These are phyloP conservation scores for Abrostola tripartita DNA, from an alignment of 2,888 invertebrate species.

Conservation along the genomic window DNA sequence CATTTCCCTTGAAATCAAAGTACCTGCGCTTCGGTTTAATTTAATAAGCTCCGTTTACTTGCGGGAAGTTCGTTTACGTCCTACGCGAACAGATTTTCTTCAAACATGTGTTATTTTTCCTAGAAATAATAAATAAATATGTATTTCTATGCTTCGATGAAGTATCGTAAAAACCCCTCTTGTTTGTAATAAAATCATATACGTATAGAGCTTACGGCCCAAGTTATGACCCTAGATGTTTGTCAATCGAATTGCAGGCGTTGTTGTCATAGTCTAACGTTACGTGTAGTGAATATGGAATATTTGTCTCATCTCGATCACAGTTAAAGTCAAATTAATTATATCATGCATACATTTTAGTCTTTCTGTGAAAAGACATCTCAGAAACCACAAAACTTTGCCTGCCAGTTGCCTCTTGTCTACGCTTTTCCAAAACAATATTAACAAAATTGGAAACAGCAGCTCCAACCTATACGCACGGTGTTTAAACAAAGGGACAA, in stretches of 20 bases:
- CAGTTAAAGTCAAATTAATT: no score
- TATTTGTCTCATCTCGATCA: no score
- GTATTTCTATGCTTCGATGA: conserved; percentile 1
- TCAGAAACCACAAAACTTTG: no score
- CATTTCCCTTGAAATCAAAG: conserved; percentile 22
- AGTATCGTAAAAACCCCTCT: not conserved
- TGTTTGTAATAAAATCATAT: not conserved
- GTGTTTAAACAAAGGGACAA: not conserved
- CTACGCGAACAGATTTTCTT: conserved; percentile 5
- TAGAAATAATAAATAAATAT: not conserved
- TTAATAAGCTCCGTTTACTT: conserved; percentile 24
- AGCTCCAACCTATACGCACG: not conserved
- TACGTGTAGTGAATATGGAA: no score
- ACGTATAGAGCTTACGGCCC: no score
- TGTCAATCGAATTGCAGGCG: no score
- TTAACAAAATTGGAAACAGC: not conserved
- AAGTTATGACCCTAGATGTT: no score
- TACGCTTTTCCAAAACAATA: no score
- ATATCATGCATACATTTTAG: no score
- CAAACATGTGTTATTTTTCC: not conserved
- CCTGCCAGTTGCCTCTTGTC: no score
- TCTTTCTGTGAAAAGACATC: no score
- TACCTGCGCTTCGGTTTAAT: conserved; percentile 3
- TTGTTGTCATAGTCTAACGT: no score
- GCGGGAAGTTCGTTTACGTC: conserved; percentile 1